Conservation (phyloP, 37 sponge, comb jelly and placozoan species). For the Hormiphora californensis region DNA sequence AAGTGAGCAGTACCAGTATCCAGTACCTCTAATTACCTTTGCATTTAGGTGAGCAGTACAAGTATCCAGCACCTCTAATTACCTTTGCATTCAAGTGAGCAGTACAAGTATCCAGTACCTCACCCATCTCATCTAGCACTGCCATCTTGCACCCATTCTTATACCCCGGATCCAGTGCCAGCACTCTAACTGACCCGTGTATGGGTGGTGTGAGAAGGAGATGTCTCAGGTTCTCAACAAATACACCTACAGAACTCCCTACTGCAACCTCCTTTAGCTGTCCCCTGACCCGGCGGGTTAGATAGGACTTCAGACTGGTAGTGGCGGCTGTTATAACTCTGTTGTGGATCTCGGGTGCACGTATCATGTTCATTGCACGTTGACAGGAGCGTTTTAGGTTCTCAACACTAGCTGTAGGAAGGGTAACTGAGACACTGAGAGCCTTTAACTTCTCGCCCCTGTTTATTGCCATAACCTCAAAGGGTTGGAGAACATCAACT, state of each 20-base stretch:
- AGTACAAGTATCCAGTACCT: background rate
- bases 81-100: background rate
- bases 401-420: background rate
- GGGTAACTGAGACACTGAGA: background rate
- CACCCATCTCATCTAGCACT: background rate
- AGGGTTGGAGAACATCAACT: background rate
- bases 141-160: conserved; percentile 43
- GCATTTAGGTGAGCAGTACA: too few species aligned
- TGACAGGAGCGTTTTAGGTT: background rate
- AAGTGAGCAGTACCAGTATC: too few species aligned
- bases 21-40: too few species aligned
- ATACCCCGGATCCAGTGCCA: conserved; percentile 45
- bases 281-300: background rate
- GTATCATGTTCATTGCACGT: background rate
- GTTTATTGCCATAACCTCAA: conserved; percentile 44
- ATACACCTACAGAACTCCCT: conserved; percentile 31
- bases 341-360: background rate
- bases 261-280: background rate
- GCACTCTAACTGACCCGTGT: background rate
- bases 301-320: background rate
- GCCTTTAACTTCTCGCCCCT: conserved; percentile 25
- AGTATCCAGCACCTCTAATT: too few species aligned
- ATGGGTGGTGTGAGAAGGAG: conserved; percentile 25
- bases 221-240: conserved; percentile 9
- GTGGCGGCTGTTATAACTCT: background rate